phyloP scores from a whole-genome alignment of 2,888 invertebrate genomes.

The Cantharis lateralis region DNA sequence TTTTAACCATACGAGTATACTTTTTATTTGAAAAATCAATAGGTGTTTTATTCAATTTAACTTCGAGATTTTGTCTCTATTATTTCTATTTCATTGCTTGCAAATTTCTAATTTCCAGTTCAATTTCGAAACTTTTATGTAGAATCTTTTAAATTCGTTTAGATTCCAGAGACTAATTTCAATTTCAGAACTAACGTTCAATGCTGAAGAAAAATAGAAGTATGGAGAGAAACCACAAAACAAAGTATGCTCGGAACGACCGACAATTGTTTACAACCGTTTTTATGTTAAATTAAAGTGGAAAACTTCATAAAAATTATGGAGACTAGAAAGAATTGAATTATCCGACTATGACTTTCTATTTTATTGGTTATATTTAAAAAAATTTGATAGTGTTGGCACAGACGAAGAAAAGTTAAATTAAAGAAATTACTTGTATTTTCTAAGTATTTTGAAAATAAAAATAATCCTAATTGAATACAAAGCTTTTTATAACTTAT shows the following conservation, averaged over 20 bases:
- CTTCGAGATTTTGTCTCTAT: not conserved
- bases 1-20: not conserved
- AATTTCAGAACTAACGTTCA: not conserved
- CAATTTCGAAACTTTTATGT: not conserved
- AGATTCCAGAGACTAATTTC: not conserved
- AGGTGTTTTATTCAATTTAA: not conserved
- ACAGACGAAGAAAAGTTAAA: not conserved
- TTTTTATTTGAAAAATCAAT: not conserved
- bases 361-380: not conserved
- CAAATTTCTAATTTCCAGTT: not conserved
- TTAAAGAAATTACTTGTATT: too few relatives aligned
- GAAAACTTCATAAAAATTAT: not conserved
- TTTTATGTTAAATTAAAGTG: not conserved
- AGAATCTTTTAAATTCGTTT: not conserved
- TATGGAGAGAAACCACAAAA: not conserved
- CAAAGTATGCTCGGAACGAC: not conserved
- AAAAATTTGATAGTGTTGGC: not conserved
- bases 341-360: not conserved
- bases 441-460: not conserved
- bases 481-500: not conserved
- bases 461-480: not conserved
- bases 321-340: not conserved
- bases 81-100: not conserved
- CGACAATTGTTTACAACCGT: not conserved
- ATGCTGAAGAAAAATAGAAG: not conserved